Percentiles rank a stretch among this genome's conserved stretches.
These are phyloP conservation scores for Apis laboriosa DNA, from an alignment of 1,140 invertebrate genomes.

Conservation along the genomic window DNA sequence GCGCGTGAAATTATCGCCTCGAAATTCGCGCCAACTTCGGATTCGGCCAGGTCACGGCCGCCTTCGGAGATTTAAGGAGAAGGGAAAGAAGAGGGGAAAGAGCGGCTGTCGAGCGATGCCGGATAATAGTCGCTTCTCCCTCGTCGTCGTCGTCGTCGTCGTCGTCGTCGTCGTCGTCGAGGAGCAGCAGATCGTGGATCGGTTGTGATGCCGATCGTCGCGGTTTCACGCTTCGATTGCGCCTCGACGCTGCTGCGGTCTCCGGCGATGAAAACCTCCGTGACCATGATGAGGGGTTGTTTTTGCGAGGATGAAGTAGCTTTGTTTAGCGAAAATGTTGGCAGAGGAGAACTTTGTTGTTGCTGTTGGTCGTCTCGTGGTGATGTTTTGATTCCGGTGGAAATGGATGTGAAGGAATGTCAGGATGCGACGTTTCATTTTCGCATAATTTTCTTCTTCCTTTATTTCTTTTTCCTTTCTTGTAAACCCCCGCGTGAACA, in stretches of 20 bases:
- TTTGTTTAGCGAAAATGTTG: not conserved
- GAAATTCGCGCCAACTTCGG: not conserved
- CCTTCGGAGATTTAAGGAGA: not conserved
- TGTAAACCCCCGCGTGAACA: too few relatives aligned
- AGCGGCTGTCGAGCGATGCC: too few relatives aligned
- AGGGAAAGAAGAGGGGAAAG: too few relatives aligned
- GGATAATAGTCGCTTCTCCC: too few relatives aligned
- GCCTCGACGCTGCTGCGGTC: not conserved
- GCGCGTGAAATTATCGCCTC: conserved; percentile 45
- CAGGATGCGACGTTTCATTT: too few relatives aligned
- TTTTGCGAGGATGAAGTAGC: not conserved
- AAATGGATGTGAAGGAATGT: not conserved
- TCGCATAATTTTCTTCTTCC: too few relatives aligned
- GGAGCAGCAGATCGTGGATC: not conserved
- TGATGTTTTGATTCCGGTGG: not conserved
- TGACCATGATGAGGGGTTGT: too few relatives aligned
- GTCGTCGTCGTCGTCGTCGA: not conserved
- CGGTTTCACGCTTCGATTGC: conserved; percentile 20
- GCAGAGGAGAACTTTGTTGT: not conserved
- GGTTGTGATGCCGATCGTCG: not conserved
- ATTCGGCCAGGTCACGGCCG: not conserved
- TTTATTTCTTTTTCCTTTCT: too few relatives aligned
- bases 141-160: not conserved
- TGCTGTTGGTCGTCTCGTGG: not conserved
- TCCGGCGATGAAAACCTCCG: too few relatives aligned